A percentile compares a stretch with the other conserved stretches of the same genome.
Evolutionary conservation across 2,113 vertebrate genomes (phyloP).

Genomic region (Arvicanthis niloticus): DNA sequence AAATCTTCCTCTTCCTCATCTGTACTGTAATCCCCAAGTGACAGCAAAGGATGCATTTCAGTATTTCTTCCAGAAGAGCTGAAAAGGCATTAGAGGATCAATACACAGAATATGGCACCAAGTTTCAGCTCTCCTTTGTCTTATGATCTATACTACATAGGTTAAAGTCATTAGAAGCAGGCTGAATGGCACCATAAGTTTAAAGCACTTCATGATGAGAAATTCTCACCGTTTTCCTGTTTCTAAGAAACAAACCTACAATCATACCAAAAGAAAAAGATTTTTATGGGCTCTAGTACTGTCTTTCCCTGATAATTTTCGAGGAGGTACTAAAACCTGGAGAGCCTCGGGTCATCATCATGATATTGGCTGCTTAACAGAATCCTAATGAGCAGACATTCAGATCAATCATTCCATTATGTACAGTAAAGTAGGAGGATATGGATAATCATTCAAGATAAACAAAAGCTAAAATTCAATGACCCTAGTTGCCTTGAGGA

Average conservation of each 20-base stretch:
- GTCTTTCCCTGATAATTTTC: conserved; percentile 50
- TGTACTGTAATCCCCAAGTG: conserved; percentile 59
- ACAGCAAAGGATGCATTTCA: conserved; percentile 10
- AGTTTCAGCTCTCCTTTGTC: conserved; percentile 61
- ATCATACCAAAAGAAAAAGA: not conserved
- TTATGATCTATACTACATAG: conserved; percentile 56
- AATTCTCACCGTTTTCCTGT: conserved; percentile 27
- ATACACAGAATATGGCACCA: conserved; percentile 61
- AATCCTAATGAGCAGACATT: conserved; percentile 23
- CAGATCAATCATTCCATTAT: conserved; percentile 61
- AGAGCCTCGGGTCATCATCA: conserved; percentile 45
- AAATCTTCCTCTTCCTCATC: conserved; percentile 71
- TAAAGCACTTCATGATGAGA: conserved; percentile 26
- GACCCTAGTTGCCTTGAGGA: not conserved
- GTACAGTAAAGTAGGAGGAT: conserved; percentile 51
- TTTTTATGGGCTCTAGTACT: not conserved
- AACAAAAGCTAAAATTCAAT: conserved; percentile 58
- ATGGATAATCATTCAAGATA: conserved; percentile 17
- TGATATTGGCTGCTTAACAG: conserved; percentile 49
- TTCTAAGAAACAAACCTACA: conserved; percentile 46
- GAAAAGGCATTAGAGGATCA: conserved; percentile 74
- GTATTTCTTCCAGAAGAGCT: conserved; percentile 69
- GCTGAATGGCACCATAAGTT: not conserved
- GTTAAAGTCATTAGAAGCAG: not conserved
- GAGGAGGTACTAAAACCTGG: conserved; percentile 34